phyloP scores from a whole-genome alignment of 2,797 vertebrate species.

The Poeciliopsis gracilis region DNA sequence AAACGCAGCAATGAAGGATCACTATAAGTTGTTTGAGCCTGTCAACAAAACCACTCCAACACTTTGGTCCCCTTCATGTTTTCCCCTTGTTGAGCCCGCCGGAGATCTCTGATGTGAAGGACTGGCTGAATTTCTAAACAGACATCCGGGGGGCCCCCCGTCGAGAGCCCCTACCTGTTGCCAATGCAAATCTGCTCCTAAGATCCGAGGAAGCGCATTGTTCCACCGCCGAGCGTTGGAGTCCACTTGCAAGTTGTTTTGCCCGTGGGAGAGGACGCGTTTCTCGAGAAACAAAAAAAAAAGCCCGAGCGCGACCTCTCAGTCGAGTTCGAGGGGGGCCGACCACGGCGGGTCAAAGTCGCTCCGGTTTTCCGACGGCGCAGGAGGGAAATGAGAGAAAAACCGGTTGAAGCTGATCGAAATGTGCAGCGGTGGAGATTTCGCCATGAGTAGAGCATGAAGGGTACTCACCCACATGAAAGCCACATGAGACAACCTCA shows the following conservation, averaged over 20 bases:
- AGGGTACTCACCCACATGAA: conserved; percentile 62
- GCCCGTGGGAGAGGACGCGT: conserved; percentile 17
- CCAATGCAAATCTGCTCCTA: conserved; percentile 68
- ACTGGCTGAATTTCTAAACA: conserved; percentile 59
- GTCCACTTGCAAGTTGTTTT: conserved; percentile 23
- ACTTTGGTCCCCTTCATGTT: conserved; percentile 30
- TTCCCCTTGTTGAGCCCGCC: conserved; percentile 44
- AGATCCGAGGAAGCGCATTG: conserved; percentile 49
- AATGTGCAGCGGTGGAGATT: neutral
- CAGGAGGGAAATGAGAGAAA: conserved; percentile 13
- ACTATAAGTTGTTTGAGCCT: conserved; percentile 68
- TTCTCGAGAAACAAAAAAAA: conserved; percentile 1
- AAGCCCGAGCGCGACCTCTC: conserved; percentile 32
- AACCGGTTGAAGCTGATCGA: neutral
- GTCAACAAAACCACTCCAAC: conserved; percentile 68
- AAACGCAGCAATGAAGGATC: conserved; percentile 65
- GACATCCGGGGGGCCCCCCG: conserved; percentile 18
- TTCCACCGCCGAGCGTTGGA: conserved; percentile 22
- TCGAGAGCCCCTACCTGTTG: conserved; percentile 69
- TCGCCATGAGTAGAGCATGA: conserved; percentile 23
- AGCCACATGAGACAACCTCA: conserved; percentile 30
- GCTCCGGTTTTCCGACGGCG: conserved; percentile 7
- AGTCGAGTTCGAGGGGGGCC: conserved; percentile 13
- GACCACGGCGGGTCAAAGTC: conserved; percentile 57
- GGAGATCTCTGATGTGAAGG: conserved; percentile 66